These are phyloP conservation scores for Cydia strobilella DNA, from an alignment of 1,140 invertebrate genomes.

Conservation along the genomic window DNA sequence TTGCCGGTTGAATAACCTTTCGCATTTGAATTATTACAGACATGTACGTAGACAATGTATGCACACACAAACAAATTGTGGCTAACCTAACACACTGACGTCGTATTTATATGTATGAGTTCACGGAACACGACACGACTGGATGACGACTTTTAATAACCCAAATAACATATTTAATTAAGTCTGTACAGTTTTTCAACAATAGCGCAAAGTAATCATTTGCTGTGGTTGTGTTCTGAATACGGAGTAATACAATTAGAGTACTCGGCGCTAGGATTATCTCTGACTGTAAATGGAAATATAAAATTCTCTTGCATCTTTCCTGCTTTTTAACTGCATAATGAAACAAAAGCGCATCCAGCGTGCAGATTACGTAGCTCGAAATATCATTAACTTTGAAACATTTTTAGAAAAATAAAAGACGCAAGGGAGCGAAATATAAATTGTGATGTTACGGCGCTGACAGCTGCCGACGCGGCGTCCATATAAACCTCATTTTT, in stretches of 20 bases:
- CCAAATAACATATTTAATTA: slow-evolving; percentile 29
- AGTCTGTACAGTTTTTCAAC: slow-evolving; percentile 9
- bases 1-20: slow-evolving; percentile 50
- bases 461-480: slow-evolving; percentile 11
- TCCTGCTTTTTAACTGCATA: slow-evolving; percentile 30
- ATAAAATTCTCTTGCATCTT: slow-evolving; percentile 28
- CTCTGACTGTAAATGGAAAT: slow-evolving; percentile 22
- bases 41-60: slow-evolving; percentile 36
- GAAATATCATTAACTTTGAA: slow-evolving; percentile 16
- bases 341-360: slow-evolving; percentile 23
- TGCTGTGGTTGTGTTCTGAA: slow-evolving; percentile 2
- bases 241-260: slow-evolving; percentile 22
- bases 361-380: slow-evolving; percentile 19
- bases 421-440: slow-evolving; percentile 1
- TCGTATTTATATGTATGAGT: slow-evolving; percentile 22
- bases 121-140: slow-evolving; percentile 17
- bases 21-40: slow-evolving; percentile 33
- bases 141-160: slow-evolving; percentile 29
- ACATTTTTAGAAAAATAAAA: background rate
- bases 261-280: slow-evolving; percentile 18
- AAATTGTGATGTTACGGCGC: slow-evolving; percentile 10
- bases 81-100: slow-evolving; percentile 29
- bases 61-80: slow-evolving; percentile 34
- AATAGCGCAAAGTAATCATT: slow-evolving; percentile 22
- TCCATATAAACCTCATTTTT: slow-evolving; percentile 30